These are phyloP conservation scores for Cynopterus brachyotis DNA, from an alignment of 2,113 vertebrate species.

Conservation along the genomic window DNA sequence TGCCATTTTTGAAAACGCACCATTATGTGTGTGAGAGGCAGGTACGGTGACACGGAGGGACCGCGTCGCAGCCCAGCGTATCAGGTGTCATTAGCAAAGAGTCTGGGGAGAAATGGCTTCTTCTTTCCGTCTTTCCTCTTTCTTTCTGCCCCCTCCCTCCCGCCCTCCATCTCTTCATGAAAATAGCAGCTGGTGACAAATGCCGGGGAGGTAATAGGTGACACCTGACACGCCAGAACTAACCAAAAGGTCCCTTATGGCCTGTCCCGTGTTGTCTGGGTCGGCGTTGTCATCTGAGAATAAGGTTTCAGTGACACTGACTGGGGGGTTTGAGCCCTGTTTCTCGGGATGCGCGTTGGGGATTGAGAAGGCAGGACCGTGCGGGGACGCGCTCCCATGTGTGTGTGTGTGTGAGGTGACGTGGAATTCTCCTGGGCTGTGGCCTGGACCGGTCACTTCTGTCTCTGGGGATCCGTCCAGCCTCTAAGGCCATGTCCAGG, in stretches of 20 bases:
- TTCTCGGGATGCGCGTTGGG: neutral
- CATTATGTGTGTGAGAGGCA: conserved; percentile 68
- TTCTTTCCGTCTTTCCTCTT: neutral
- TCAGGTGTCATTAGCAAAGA: conserved; percentile 50
- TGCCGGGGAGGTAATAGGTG: neutral
- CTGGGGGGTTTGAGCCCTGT: neutral
- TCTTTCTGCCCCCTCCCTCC: rapidly evolving
- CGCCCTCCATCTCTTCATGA: rapidly evolving
- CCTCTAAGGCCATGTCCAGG: neutral
- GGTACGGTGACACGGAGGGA: neutral
- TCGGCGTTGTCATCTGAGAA: neutral
- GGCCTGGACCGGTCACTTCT: rapidly evolving
- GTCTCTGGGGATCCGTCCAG: neutral
- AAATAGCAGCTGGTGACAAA: neutral
- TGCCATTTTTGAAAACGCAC: conserved; percentile 74
- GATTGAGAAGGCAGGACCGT: neutral
- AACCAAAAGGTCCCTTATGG: neutral
- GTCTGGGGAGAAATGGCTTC: neutral
- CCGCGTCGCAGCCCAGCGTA: neutral
- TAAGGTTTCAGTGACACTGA: neutral
- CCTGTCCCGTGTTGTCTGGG: neutral
- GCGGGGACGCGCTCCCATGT: rapidly evolving
- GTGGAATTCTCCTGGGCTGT: neutral
- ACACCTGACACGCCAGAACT: neutral
- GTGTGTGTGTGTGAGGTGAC: neutral